Conservation (phyloP, 2,888 invertebrate genomes). For the Tridacna crocea region DNA sequence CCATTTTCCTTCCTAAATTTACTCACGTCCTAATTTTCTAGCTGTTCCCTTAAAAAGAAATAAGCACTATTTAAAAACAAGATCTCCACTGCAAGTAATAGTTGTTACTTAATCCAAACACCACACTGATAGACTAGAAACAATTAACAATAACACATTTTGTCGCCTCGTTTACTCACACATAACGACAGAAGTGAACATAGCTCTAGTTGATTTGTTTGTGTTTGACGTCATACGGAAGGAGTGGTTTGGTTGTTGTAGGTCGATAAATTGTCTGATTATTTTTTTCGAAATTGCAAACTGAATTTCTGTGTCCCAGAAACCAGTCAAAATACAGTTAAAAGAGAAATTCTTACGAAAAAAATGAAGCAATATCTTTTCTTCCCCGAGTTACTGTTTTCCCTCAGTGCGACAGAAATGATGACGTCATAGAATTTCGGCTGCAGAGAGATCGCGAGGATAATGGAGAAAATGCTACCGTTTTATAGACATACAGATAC, state of each 20-base stretch:
- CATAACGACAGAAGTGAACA: conserved; percentile 48
- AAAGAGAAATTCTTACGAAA: too few relatives aligned
- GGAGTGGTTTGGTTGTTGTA: conserved; percentile 37
- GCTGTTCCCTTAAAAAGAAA: not conserved
- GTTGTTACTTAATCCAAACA: not conserved
- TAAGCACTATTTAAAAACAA: not conserved
- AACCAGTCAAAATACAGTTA: too few relatives aligned
- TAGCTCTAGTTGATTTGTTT: conserved; percentile 27
- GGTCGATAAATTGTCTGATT: conserved; percentile 1
- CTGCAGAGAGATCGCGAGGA: not conserved
- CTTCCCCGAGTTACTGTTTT: not conserved
- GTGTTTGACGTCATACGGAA: conserved; percentile 47
- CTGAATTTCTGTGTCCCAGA: too few relatives aligned
- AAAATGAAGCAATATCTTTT: too few relatives aligned
- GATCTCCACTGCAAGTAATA: not conserved
- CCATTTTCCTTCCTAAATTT: conserved; percentile 38
- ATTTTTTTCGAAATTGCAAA: too few relatives aligned
- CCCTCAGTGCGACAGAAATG: not conserved
- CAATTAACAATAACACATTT: too few relatives aligned
- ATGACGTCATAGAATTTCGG: conserved; percentile 15
- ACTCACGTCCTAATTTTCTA: not conserved
- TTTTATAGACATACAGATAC: too few relatives aligned
- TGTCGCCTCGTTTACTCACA: conserved; percentile 5
- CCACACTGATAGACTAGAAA: too few relatives aligned
- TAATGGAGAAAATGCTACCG: too few relatives aligned